Conservation (phyloP, 2,888 invertebrate genomes). For the Acanthosoma haemorrhoidale region DNA sequence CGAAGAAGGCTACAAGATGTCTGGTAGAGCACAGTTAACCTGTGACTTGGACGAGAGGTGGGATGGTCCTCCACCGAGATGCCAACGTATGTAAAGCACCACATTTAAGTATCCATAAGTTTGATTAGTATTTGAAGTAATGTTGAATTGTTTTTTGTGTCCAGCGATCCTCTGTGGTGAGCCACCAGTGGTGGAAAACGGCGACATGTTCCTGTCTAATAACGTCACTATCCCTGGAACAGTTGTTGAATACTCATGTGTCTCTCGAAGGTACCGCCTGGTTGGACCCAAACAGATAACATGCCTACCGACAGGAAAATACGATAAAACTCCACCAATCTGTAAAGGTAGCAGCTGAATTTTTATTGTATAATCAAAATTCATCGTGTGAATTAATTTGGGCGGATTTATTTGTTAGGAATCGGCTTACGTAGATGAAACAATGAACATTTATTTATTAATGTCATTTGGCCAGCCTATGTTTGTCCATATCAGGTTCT, state of each 20-base stretch:
- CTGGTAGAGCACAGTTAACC: slow-evolving; percentile 70
- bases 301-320: slow-evolving; percentile 71
- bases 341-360: slow-evolving; percentile 54
- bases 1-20: slow-evolving; percentile 77
- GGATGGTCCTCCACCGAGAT: slow-evolving; percentile 88
- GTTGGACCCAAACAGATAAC: slow-evolving; percentile 61
- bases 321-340: slow-evolving; percentile 68
- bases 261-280: slow-evolving; percentile 58
- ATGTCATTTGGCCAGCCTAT: no score
- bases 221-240: slow-evolving; percentile 63
- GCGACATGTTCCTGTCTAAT: slow-evolving; percentile 51
- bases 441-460: no score
- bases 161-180: slow-evolving; percentile 67
- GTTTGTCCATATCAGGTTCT: no score
- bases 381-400: no score
- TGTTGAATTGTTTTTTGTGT: slow-evolving; percentile 37
- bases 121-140: no score
- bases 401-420: no score
- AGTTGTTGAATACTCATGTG: slow-evolving; percentile 69
- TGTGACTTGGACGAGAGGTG: slow-evolving; percentile 89
- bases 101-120: not conserved
- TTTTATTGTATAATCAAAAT: no score
- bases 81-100: slow-evolving; percentile 59
- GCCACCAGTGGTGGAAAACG: slow-evolving; percentile 61
- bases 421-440: no score